These are phyloP conservation scores for Nomada flava DNA, from an alignment of 2,888 invertebrate species.

Conservation along the genomic window DNA sequence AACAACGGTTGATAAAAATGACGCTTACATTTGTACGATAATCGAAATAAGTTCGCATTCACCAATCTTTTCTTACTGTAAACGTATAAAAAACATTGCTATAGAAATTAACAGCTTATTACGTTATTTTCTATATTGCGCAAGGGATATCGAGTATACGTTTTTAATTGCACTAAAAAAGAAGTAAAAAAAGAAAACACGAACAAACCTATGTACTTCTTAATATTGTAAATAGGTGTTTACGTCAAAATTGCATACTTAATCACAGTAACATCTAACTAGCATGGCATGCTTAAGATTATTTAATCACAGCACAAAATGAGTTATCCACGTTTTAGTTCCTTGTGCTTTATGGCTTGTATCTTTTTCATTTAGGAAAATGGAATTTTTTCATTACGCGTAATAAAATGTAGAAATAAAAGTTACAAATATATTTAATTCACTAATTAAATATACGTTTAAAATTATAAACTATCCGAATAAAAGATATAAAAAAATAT, in stretches of 20 bases:
- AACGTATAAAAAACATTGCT: constrained; percentile 41
- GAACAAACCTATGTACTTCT: constrained; percentile 40
- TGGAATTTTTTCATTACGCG: constrained; percentile 35
- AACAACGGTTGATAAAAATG: constrained; percentile 38
- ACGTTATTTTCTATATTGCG: constrained; percentile 20
- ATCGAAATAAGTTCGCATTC: constrained; percentile 39
- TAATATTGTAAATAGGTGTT: constrained; percentile 49
- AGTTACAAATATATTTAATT: constrained; percentile 38
- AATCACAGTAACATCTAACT: constrained; percentile 65
- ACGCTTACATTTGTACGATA: constrained; percentile 40
- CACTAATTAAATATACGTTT: constrained; percentile 33
- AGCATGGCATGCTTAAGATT: constrained; percentile 69
- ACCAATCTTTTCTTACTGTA: constrained; percentile 28
- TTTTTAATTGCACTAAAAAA: constrained; percentile 56
- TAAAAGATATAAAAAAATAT: constrained; percentile 32
- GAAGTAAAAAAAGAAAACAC: constrained; percentile 35
- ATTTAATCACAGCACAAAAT: constrained; percentile 71
- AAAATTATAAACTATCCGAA: constrained; percentile 43
- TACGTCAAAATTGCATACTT: constrained; percentile 63
- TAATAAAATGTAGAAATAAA: constrained; percentile 29
- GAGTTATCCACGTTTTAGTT: constrained; percentile 60
- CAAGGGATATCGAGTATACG: constrained; percentile 24
- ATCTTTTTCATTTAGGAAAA: constrained; percentile 44
- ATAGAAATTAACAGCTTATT: constrained; percentile 32
- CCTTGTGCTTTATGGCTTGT: constrained; percentile 45